Base-by-base conservation (phyloP, 2,113 vertebrate genomes). In the Tetrax tetrax region DNA sequence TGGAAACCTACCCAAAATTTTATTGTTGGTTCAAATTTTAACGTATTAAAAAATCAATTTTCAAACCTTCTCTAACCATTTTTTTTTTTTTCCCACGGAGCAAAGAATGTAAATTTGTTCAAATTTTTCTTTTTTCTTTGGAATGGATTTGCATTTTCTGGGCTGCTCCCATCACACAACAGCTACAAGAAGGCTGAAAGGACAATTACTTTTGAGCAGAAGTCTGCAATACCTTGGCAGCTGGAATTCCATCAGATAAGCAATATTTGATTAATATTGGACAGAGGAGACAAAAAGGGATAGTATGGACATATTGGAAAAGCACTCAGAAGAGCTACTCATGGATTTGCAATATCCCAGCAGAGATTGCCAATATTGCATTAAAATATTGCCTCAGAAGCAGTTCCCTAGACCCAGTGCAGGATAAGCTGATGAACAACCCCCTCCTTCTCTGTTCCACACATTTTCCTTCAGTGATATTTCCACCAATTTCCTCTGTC, bases 231-330 rank as follows among this genome's bases (percentile, higher is more conserved):
- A 83, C 45, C 23, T 75, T 97, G 66, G 87, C 78, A 93, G 70
- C 35, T 94, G 90, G 86, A 83, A 93, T 94, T 95, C 87, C 75
- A 76, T 83, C 69, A 80, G 83, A 94, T 88, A 96, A 95, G 90
- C 95, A 83, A 96, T 91, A 94, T 94, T 92, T 90, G 94, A 94
- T 96, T 96, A 64, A 90, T 88, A 96, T 95, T 95, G 96, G 92
- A 95, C 89, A 60, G 83, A 92, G 78, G 92, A 91, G 87, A 70
- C 43, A 75, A 48, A 85, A 93, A 91, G 33, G 77, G 64, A 93
- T 83, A 43, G 77, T 91, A 96, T 96, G 83, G 96, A 92, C 19
- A 4, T 95, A 95, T 96, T 89, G 95, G 88, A 96, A 94, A 97
- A 96, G 63, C 95, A 91, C 75, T 91, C 69, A 80, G 66, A 89